Conservation (phyloP, 30 jellyfish, hydroid and myxozoan species). For the Cassiopea andromeda region DNA sequence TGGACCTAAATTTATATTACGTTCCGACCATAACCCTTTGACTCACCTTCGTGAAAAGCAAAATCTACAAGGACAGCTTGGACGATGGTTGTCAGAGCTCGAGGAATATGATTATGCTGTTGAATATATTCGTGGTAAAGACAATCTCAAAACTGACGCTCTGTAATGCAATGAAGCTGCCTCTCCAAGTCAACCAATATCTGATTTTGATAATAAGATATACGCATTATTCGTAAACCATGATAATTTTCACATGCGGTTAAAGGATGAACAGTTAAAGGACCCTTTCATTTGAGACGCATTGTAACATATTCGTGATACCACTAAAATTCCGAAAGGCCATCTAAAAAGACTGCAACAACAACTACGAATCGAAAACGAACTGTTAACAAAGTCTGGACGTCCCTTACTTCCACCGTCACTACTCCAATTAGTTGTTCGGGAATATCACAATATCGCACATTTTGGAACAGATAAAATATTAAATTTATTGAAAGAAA, state of each 20-base stretch:
- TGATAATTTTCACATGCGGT: slow-evolving; percentile 4
- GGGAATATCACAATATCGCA: slow-evolving; percentile 22
- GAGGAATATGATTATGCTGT: slow-evolving; percentile 57
- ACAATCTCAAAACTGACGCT: slow-evolving; percentile 58
- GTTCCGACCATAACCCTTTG: slow-evolving; percentile 56
- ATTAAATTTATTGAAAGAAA: slow-evolving; percentile 12
- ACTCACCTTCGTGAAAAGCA: slow-evolving; percentile 20
- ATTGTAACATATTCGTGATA: not conserved
- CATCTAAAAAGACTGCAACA: slow-evolving; percentile 35
- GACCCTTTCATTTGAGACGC: slow-evolving; percentile 14
- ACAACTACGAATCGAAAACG: slow-evolving; percentile 31
- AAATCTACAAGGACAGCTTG: slow-evolving; percentile 64
- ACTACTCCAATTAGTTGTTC: slow-evolving; percentile 8
- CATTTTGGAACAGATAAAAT: slow-evolving; percentile 40
- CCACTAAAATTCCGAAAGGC: slow-evolving; percentile 1
- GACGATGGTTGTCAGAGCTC: slow-evolving; percentile 64
- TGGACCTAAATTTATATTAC: slow-evolving; percentile 33
- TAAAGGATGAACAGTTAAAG: slow-evolving; percentile 21
- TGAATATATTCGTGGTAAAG: slow-evolving; percentile 30
- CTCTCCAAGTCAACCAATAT: slow-evolving; percentile 13
- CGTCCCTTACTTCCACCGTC: slow-evolving; percentile 59
- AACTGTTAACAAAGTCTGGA: slow-evolving; percentile 42
- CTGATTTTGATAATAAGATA: slow-evolving; percentile 23
- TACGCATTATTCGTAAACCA: slow-evolving; percentile 12
- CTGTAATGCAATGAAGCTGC: slow-evolving; percentile 37